Evolutionary conservation across 2,888 invertebrate species (phyloP).

Genomic region (Hirtodrosophila trivittata): DNA sequence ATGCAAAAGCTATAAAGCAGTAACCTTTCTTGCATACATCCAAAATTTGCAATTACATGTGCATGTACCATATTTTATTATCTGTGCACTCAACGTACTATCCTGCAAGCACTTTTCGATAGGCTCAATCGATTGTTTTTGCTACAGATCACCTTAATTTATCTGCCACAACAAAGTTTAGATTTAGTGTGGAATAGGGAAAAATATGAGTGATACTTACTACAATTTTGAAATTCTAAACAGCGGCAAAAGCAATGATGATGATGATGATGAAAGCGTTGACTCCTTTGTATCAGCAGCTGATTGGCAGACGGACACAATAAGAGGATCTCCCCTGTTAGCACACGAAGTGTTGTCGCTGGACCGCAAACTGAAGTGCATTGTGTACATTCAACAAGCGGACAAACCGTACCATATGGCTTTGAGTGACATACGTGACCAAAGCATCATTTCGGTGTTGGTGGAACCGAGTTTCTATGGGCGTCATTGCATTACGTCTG

Average conservation of each 20-base stretch:
- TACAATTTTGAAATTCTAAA: not conserved
- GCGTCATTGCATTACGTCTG: conserved; percentile 36
- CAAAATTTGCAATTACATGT: too few relatives aligned
- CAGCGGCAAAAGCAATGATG: not conserved
- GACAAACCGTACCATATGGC: conserved; percentile 51
- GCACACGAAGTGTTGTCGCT: conserved; percentile 29
- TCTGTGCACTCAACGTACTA: too few relatives aligned
- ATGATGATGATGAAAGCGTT: conserved; percentile 30
- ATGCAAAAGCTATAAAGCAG: too few relatives aligned
- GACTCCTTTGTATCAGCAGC: conserved; percentile 32
- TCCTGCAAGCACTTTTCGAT: not conserved
- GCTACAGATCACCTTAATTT: too few relatives aligned
- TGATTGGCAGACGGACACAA: not conserved
- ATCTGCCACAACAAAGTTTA: too few relatives aligned
- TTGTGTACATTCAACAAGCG: conserved; percentile 47
- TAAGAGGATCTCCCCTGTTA: conserved; percentile 17
- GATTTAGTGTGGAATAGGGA: not conserved
- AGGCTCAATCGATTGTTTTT: not conserved
- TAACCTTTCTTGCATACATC: too few relatives aligned
- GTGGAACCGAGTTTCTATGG: conserved; percentile 66
- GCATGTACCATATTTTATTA: too few relatives aligned
- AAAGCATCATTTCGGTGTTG: conserved; percentile 48
- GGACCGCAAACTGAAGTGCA: conserved; percentile 33
- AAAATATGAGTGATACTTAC: conserved; percentile 2
- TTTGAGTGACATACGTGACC: conserved; percentile 51